These are phyloP conservation scores for Crotalus tigris DNA, from an alignment of 2,113 vertebrate species.

Conservation along the genomic window DNA sequence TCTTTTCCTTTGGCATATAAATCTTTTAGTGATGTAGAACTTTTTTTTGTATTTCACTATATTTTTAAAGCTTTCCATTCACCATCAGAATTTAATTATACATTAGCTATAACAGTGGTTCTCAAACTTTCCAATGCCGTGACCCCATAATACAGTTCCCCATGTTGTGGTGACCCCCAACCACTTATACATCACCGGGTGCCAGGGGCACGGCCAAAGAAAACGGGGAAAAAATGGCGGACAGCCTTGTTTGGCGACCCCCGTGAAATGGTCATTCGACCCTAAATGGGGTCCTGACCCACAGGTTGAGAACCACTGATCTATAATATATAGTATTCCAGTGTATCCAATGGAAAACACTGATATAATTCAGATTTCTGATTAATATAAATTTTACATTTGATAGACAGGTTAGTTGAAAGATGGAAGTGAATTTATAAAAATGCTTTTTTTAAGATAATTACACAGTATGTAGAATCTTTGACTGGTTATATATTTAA, in stretches of 20 bases:
- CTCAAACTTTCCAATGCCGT: too few species aligned
- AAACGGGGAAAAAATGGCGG: too few species aligned
- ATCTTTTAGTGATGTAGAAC: neutral
- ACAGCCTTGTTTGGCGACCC: too few species aligned
- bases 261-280: too few species aligned
- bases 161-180: too few species aligned
- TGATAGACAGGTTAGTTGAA: neutral
- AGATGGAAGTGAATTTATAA: neutral
- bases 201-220: too few species aligned
- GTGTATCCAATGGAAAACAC: neutral
- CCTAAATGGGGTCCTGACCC: too few species aligned
- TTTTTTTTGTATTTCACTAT: neutral
- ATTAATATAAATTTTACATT: neutral
- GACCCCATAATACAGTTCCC: too few species aligned
- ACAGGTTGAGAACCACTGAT: neutral
- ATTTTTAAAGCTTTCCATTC: neutral
- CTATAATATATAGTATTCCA: neutral
- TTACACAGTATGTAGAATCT: neutral
- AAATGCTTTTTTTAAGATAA: neutral
- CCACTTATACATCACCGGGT: too few species aligned
- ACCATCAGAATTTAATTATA: neutral
- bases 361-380: neutral
- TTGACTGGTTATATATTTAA: neutral
- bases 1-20: neutral
- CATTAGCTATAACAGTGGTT: neutral